These are phyloP conservation scores for Drosophila eugracilis DNA, from an alignment of 1,140 invertebrate species.

Conservation along the genomic window DNA sequence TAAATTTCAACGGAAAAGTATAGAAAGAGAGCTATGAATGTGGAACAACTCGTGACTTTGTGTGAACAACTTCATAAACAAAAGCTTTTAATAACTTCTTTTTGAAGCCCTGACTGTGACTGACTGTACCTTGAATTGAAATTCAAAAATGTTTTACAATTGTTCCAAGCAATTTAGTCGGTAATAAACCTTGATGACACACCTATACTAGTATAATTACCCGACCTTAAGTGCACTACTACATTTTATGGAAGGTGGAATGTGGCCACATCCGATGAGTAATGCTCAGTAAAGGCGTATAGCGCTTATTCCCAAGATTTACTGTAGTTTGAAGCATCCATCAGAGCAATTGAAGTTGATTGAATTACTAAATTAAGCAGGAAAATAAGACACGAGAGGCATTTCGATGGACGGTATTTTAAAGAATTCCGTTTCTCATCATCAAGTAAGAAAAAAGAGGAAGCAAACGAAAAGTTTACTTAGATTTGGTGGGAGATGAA, in stretches of 20 bases:
- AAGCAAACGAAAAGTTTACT: slow-evolving; percentile 22
- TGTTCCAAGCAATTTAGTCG: slow-evolving; percentile 7
- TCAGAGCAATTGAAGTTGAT: slow-evolving; percentile 47
- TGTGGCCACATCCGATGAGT: slow-evolving; percentile 32
- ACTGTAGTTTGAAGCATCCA: slow-evolving; percentile 9
- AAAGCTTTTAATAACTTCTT: slow-evolving; percentile 43
- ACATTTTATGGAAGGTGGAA: slow-evolving; percentile 19
- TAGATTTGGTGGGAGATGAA: slow-evolving; percentile 25
- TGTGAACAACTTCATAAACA: slow-evolving; percentile 60
- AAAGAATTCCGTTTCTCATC: slow-evolving; percentile 11
- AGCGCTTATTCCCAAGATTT: slow-evolving; percentile 4
- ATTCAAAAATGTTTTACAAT: slow-evolving; percentile 13
- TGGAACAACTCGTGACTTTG: slow-evolving; percentile 50
- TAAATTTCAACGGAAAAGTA: not conserved
- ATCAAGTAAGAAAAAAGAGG: not conserved
- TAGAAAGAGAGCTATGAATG: slow-evolving; percentile 1
- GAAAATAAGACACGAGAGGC: not conserved
- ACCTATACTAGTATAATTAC: slow-evolving; percentile 42
- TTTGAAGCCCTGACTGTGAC: slow-evolving; percentile 2
- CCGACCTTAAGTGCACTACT: slow-evolving; percentile 34
- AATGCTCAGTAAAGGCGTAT: slow-evolving; percentile 1
- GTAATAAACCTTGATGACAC: slow-evolving; percentile 70
- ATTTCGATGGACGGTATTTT: slow-evolving; percentile 5
- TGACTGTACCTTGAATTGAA: slow-evolving; percentile 62
- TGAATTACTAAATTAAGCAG: slow-evolving; percentile 44